A percentile compares a stretch with the other conserved stretches of the same genome.
Conservation (phyloP, 2,797 vertebrate genomes). For the Hippoglossus hippoglossus region DNA sequence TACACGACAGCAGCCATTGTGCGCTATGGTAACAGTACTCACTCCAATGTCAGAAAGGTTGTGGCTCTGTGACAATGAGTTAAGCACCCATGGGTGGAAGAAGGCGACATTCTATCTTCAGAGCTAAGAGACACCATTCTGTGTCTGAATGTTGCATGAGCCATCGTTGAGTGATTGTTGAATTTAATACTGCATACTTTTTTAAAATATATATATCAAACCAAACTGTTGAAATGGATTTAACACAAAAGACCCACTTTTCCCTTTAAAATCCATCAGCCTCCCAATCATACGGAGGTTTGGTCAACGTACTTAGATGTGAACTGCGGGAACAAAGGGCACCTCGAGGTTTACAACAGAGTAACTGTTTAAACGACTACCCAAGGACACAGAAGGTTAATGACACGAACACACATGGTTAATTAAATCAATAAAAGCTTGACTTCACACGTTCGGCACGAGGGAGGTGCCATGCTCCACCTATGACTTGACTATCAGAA, state of each 20-base stretch:
- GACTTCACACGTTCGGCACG: conserved; percentile 21
- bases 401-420: conserved; percentile 36
- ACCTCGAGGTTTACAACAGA: conserved; percentile 5
- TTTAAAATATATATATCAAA: not conserved
- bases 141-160: not conserved
- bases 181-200: not conserved
- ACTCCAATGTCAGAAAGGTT: conserved; percentile 64
- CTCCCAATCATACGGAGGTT: not conserved
- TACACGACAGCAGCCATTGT: conserved; percentile 61
- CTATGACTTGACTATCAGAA: conserved; percentile 24
- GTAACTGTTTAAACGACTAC: conserved; percentile 33
- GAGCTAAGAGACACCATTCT: conserved; percentile 4
- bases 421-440: conserved; percentile 45
- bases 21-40: conserved; percentile 35
- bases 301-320: not conserved
- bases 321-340: conserved; percentile 18
- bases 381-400: conserved; percentile 33
- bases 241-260: too few species aligned
- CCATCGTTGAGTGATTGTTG: not conserved
- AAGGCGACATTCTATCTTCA: conserved; percentile 24
- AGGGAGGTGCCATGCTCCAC: conserved; percentile 28
- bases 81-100: conserved; percentile 36
- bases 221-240: not conserved
- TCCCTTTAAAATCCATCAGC: not conserved
- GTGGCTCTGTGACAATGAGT: conserved; percentile 42